Conservation (phyloP, 2,797 vertebrate genomes). For the Notolabrus celidotus region DNA sequence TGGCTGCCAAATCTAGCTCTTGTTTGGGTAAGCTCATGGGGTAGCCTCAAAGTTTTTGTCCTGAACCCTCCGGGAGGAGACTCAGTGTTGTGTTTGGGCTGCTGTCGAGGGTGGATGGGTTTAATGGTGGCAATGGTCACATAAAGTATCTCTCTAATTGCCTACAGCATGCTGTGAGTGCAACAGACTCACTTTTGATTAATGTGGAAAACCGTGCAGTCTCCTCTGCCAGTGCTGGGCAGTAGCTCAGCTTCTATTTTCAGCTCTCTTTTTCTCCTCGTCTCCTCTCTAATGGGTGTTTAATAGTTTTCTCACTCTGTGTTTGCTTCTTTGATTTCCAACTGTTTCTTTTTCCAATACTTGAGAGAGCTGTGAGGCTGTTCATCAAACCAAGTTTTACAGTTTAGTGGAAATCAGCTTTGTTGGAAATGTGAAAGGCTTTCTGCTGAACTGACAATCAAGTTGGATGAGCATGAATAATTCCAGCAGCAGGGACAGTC, state of each 20-base stretch:
- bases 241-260: slow-evolving; percentile 71
- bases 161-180: slow-evolving; percentile 63
- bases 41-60: slow-evolving; percentile 36
- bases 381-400: slow-evolving; percentile 56
- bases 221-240: slow-evolving; percentile 59
- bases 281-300: slow-evolving; percentile 59
- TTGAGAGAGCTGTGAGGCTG: slow-evolving; percentile 36
- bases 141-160: slow-evolving; percentile 70
- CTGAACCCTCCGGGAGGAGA: slow-evolving; percentile 29
- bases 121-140: slow-evolving; percentile 66
- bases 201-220: slow-evolving; percentile 73
- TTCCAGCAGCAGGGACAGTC: slow-evolving; percentile 7
- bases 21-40: slow-evolving; percentile 45
- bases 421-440: slow-evolving; percentile 32
- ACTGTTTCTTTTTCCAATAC: slow-evolving; percentile 70
- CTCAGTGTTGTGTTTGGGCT: slow-evolving; percentile 60
- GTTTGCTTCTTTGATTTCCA: slow-evolving; percentile 53
- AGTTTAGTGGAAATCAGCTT: slow-evolving; percentile 45
- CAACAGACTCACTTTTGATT: slow-evolving; percentile 71
- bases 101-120: slow-evolving; percentile 54
- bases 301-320: slow-evolving; percentile 69
- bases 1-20: slow-evolving; percentile 39
- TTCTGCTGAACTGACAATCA: slow-evolving; percentile 35
- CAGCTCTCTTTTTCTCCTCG: slow-evolving; percentile 30
- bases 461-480: slow-evolving; percentile 32